Conservation (phyloP, 2,113 vertebrate genomes). For the Cebus imitator region DNA sequence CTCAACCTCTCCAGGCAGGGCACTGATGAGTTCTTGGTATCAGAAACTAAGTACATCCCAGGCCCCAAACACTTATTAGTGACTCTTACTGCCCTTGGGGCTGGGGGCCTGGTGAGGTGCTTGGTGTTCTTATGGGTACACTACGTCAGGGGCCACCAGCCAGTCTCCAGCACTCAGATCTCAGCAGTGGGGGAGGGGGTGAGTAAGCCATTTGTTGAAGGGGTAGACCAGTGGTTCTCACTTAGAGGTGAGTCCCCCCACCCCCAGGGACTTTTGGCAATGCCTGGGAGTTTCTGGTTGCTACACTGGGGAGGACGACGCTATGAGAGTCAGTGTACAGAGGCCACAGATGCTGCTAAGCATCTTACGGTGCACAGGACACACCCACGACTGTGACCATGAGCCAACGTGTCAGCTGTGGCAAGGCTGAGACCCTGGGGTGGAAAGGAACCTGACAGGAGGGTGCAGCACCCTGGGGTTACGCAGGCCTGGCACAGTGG, state of each 20-base stretch:
- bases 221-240: background rate
- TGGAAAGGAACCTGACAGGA: background rate
- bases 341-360: background rate
- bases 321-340: too few relatives aligned
- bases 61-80: background rate
- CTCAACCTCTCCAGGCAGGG: background rate
- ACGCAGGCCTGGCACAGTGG: too few relatives aligned
- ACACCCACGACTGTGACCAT: fast-evolving
- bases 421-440: background rate
- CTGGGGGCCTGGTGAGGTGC: too few relatives aligned
- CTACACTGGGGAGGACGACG: fast-evolving
- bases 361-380: fast-evolving
- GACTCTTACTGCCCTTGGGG: background rate
- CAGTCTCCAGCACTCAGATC: background rate
- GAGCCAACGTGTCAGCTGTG: fast-evolving
- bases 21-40: background rate
- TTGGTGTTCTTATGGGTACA: fast-evolving
- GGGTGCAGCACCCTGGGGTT: background rate
- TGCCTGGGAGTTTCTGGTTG: background rate
- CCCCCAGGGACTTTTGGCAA: background rate
- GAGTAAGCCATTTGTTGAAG: background rate
- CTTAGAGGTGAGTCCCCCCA: fast-evolving
- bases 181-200: background rate
- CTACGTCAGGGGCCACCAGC: background rate
- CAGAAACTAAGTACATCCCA: too few relatives aligned